Percentiles rank a stretch among this genome's conserved stretches.
Evolutionary conservation across 2,113 vertebrate species (phyloP).

Genomic region (Xiphophorus maculatus): DNA sequence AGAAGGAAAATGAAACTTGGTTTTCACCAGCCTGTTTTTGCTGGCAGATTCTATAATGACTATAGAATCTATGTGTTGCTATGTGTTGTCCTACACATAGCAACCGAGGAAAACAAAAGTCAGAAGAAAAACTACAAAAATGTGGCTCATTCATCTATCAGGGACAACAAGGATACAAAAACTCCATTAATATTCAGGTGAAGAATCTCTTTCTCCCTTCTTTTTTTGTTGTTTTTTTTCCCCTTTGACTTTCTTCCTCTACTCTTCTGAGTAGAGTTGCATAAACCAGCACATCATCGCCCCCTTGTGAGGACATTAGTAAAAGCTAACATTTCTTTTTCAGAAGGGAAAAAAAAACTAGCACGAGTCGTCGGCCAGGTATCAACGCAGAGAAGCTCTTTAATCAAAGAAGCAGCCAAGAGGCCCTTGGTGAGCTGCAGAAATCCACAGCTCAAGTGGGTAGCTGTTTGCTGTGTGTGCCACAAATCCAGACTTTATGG

Average conservation of each 20-base stretch:
- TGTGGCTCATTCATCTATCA: neutral
- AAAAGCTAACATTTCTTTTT: neutral
- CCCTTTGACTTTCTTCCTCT: neutral
- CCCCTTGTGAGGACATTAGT: neutral
- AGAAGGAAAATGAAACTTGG: too few species aligned
- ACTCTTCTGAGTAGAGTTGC: neutral
- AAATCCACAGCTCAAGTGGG: neutral
- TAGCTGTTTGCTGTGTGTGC: neutral
- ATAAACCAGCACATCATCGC: neutral
- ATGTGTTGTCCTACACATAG: too few species aligned
- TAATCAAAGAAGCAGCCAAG: neutral
- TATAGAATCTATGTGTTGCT: too few species aligned
- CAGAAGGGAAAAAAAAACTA: neutral
- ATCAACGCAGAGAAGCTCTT: neutral
- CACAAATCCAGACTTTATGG: neutral
- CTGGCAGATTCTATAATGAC: too few species aligned
- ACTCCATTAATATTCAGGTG: neutral
- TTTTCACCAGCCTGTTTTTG: too few species aligned
- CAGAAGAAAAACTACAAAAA: too few species aligned
- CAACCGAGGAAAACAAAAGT: too few species aligned
- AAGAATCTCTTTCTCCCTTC: neutral
- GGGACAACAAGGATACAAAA: neutral
- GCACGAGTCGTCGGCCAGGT: neutral
- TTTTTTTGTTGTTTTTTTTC: neutral
- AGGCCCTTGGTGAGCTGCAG: neutral